These are phyloP conservation scores for Anastrepha obliqua DNA, from an alignment of 1,140 invertebrate species.

Conservation along the genomic window DNA sequence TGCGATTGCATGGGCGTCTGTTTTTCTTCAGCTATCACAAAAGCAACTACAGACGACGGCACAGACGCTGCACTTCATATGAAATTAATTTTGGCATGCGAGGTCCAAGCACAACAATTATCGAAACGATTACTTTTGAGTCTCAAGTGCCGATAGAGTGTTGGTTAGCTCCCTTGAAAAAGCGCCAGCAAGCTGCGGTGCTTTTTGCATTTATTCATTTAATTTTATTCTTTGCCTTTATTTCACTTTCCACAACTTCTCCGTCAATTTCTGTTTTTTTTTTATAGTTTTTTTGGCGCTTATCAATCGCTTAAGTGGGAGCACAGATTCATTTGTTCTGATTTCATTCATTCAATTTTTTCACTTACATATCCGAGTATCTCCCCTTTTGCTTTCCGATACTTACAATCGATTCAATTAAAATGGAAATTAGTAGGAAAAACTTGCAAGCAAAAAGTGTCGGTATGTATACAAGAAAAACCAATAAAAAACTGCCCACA, in stretches of 20 bases:
- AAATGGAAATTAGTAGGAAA: neutral
- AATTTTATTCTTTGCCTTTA: too few relatives aligned
- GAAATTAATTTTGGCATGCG: conserved; percentile 8
- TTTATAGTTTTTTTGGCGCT: neutral
- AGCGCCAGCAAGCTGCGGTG: neutral
- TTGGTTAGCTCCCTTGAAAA: neutral
- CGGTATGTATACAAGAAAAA: too few relatives aligned
- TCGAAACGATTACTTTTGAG: neutral
- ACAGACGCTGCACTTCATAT: neutral
- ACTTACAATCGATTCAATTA: neutral
- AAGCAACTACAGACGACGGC: too few relatives aligned
- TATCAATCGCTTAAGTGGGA: conserved; percentile 5
- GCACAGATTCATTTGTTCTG: neutral
- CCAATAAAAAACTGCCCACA: neutral
- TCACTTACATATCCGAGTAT: neutral
- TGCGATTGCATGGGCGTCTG: neutral
- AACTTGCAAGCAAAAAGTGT: neutral
- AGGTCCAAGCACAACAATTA: neutral
- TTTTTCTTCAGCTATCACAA: conserved; percentile 9
- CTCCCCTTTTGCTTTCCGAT: neutral
- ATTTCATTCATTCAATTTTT: neutral
- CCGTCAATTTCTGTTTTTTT: neutral
- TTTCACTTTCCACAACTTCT: too few relatives aligned
- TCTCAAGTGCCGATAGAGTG: neutral
- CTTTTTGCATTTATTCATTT: too few relatives aligned